Evolutionary conservation across 53 echinoderm and acorn worm species (phyloP).

Genomic region (Arbacia lixula): DNA sequence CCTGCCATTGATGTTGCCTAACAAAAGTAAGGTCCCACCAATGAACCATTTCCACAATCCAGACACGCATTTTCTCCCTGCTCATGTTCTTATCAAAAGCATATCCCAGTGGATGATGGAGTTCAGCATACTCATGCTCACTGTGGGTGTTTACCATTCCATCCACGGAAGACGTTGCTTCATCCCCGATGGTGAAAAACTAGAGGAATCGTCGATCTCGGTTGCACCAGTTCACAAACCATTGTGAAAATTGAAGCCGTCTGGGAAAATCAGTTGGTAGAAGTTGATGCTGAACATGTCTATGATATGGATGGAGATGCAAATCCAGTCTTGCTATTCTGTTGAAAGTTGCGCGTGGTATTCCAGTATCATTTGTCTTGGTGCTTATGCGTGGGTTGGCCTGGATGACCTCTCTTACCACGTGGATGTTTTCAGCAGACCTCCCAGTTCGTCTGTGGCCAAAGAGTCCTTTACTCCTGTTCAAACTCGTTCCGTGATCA

Average conservation of each 20-base stretch:
- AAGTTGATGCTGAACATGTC: constrained; percentile 50
- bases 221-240: constrained; percentile 41
- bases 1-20: constrained; percentile 39
- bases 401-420: constrained; percentile 44
- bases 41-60: constrained; percentile 52
- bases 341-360: constrained; percentile 48
- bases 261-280: constrained; percentile 46
- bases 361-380: constrained; percentile 51
- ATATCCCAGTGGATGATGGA: constrained; percentile 43
- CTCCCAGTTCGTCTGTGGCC: constrained; percentile 51
- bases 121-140: constrained; percentile 35
- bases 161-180: constrained; percentile 57
- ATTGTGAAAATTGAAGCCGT: constrained; percentile 40
- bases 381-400: constrained; percentile 51
- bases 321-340: constrained; percentile 53
- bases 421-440: constrained; percentile 51
- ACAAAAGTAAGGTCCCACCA: constrained; percentile 47
- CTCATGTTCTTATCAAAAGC: constrained; percentile 54
- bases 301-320: constrained; percentile 56
- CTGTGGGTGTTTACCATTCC: constrained; percentile 54
- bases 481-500: constrained; percentile 57
- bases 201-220: constrained; percentile 50
- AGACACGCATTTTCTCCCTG: constrained; percentile 46
- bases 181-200: constrained; percentile 52
- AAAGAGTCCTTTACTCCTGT: constrained; percentile 45